These are phyloP conservation scores for Encarsia formosa DNA, from an alignment of 2,888 invertebrate genomes.

Conservation along the genomic window DNA sequence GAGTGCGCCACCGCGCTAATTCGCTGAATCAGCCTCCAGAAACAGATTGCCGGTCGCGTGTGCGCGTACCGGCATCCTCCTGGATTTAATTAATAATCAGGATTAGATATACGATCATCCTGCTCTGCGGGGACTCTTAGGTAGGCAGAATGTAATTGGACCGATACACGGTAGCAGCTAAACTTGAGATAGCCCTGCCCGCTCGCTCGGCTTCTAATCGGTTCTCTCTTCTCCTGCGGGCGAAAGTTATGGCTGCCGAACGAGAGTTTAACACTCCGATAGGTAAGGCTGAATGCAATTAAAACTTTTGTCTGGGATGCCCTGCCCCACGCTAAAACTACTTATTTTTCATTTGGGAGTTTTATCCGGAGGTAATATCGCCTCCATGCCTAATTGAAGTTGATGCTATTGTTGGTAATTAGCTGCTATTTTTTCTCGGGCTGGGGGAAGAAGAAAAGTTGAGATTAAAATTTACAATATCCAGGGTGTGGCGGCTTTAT, in stretches of 20 bases:
- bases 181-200: conserved; percentile 34
- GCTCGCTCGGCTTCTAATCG: conserved; percentile 34
- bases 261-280: no score
- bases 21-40: conserved; percentile 39
- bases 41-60: conserved; percentile 39
- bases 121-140: conserved; percentile 33
- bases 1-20: background rate
- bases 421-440: no score
- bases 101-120: conserved; percentile 40
- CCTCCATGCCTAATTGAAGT: conserved; percentile 15
- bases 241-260: conserved; percentile 17
- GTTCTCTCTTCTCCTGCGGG: conserved; percentile 23
- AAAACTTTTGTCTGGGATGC: conserved; percentile 21
- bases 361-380: no score
- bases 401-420: no score
- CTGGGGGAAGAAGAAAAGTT: background rate
- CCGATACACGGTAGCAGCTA: conserved; percentile 45
- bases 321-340: conserved; percentile 3
- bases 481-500: no score
- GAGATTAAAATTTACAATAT: no score
- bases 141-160: conserved; percentile 36
- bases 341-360: conserved; percentile 22
- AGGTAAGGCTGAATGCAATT: conserved; percentile 23
- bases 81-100: conserved; percentile 50
- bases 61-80: conserved; percentile 23